Percentiles rank a stretch among this genome's conserved stretches.
Evolutionary conservation across 2,888 invertebrate genomes (phyloP).

Genomic region (Thera britannica): DNA sequence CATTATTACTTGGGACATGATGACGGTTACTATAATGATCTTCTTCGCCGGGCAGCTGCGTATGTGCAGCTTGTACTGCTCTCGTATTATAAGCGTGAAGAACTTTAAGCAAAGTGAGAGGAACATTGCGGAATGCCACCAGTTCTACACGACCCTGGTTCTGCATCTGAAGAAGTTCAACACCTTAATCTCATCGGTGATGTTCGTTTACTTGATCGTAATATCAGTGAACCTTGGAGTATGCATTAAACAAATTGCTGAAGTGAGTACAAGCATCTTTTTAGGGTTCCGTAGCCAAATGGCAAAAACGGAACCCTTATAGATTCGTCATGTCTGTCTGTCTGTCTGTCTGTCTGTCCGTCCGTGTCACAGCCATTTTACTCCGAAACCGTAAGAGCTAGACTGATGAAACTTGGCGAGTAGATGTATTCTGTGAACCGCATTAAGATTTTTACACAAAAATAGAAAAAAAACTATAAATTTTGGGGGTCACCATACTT

Average conservation of each 20-base stretch:
- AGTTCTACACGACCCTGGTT: slow-evolving; percentile 53
- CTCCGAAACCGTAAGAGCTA: too few species aligned
- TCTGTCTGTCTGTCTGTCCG: too few species aligned
- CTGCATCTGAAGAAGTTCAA: slow-evolving; percentile 61
- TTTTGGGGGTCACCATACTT: too few species aligned
- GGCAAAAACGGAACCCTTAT: too few species aligned
- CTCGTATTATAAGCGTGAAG: slow-evolving; percentile 43
- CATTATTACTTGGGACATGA: slow-evolving; percentile 65
- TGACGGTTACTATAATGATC: slow-evolving; percentile 65
- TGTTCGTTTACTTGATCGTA: slow-evolving; percentile 66
- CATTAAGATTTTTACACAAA: too few species aligned
- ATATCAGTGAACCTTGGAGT: slow-evolving; percentile 67
- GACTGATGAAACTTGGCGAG: too few species aligned
- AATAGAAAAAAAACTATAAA: too few species aligned
- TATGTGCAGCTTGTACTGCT: slow-evolving; percentile 54
- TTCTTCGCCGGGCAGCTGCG: slow-evolving; percentile 69
- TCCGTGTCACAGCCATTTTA: too few species aligned
- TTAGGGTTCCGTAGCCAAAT: too few species aligned
- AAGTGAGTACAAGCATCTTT: slow-evolving; percentile 47
- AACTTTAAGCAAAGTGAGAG: slow-evolving; percentile 45
- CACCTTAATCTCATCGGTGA: slow-evolving; percentile 60
- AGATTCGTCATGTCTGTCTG: too few species aligned
- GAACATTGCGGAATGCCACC: slow-evolving; percentile 61
- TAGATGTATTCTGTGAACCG: too few species aligned
- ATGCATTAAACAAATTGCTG: slow-evolving; percentile 62